Percentiles rank a stretch among this genome's conserved stretches.
phyloP scores from a whole-genome alignment of 2,113 vertebrate genomes.

The Leptosomus discolor region DNA sequence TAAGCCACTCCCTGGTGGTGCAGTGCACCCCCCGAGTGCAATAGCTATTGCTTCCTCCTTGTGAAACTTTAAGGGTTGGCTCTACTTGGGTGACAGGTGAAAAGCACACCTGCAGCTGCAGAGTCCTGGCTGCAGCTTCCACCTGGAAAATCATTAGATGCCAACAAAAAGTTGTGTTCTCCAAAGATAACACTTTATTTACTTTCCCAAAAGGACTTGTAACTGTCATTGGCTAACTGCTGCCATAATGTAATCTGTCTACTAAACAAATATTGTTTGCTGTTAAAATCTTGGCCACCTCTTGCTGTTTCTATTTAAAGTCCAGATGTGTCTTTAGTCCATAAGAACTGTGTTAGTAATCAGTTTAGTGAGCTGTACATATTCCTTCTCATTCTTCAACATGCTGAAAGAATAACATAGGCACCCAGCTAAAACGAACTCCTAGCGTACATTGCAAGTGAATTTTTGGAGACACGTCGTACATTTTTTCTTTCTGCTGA shows the following conservation, averaged over 20 bases:
- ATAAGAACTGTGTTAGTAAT: neutral
- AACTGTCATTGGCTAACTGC: neutral
- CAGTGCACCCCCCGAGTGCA: too few species aligned
- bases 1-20: neutral
- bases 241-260: neutral
- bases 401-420: neutral
- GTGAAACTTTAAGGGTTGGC: neutral
- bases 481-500: neutral
- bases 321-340: neutral
- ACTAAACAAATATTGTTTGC: neutral
- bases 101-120: neutral
- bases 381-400: neutral
- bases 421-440: neutral
- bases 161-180: neutral
- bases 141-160: neutral
- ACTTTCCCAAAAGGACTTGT: neutral
- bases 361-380: neutral
- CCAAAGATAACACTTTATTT: neutral
- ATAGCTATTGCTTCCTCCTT: neutral
- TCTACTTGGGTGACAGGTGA: neutral
- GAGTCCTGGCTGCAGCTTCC: neutral
- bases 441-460: neutral
- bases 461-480: neutral
- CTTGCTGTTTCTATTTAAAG: neutral
- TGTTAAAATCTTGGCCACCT: neutral